Base-by-base conservation (phyloP, 2,888 invertebrate genomes). In the Dasypolia templi region DNA sequence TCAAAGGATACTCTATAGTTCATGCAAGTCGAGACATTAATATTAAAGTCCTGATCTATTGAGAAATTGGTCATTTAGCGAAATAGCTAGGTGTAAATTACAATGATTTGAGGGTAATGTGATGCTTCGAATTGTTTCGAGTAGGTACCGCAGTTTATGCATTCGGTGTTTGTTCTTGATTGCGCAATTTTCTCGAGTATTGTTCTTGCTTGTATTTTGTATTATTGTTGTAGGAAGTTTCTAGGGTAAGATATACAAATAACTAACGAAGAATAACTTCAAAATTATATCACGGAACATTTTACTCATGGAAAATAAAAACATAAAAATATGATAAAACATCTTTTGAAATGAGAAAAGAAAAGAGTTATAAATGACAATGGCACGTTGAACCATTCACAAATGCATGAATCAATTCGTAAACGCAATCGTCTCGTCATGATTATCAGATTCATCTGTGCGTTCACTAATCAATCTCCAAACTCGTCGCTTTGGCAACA, bases 391-490 rank as follows among this genome's bases (percentile, higher is more conserved):
- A 67, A 53, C 5, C 29, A 58, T 19, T 49, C 12, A 58, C 42
- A 53, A 64, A 61, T 29, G 46, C 49, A 32, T 67, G 44, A 72
- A 72, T 44, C 29, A 49, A 66, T 72, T 70, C 6, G 55, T 46
- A 29, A 65, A 51, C 12, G 26, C 75, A 75, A 79, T 75, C 59
- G 62, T 58, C 51, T 67, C 35, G 12, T 58, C 61, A 59, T 58
- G 61, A 70, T 65, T 82, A 76, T 84, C 85, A 65, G 46, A 68
- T 72, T 46, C 71, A 82, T 76, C 78, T 71, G 35, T 35, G 70
- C 77, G 26, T 86, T 61, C 35, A 2, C 6, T 84, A 64, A 84
- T 86, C 80, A 61, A 86, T 85, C 58, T 74, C 42, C 32, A 63
- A 74, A 71, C 69, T 75, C 67, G 70, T 86, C 73, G 35, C 69